phyloP scores from a whole-genome alignment of 92 coral and sea anemone species.

The Siderastrea radians region DNA sequence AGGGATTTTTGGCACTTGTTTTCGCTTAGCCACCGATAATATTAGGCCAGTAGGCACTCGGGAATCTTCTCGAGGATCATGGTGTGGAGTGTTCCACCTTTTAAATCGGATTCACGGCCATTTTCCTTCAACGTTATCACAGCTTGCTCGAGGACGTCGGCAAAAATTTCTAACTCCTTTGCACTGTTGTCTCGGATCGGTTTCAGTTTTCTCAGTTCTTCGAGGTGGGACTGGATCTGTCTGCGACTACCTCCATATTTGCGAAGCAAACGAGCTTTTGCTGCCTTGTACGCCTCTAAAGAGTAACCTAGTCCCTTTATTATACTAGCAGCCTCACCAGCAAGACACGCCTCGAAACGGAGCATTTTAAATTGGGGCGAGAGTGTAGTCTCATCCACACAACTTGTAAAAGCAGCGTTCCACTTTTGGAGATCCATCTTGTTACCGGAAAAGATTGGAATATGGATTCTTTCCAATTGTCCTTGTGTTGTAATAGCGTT shows the following conservation, averaged over 20 bases:
- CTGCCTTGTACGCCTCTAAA: no score
- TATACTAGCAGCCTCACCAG: constrained; percentile 49
- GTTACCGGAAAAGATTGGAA: constrained; percentile 47
- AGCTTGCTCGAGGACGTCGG: constrained; percentile 38
- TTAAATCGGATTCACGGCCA: constrained; percentile 56
- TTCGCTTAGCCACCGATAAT: constrained; percentile 52
- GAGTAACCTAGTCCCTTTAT: constrained; percentile 70
- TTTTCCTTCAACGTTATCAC: constrained; percentile 58
- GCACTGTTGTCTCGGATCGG: not conserved
- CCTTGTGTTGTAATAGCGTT: constrained; percentile 8
- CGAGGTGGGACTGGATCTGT: no score
- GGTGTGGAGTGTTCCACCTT: constrained; percentile 65
- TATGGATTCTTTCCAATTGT: constrained; percentile 54
- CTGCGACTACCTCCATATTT: no score
- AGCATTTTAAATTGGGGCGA: constrained; percentile 66
- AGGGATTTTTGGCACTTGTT: not conserved
- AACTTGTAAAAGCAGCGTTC: constrained; percentile 62
- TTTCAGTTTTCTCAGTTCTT: no score
- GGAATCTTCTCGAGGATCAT: constrained; percentile 66
- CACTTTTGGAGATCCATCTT: constrained; percentile 58
- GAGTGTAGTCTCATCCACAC: no score
- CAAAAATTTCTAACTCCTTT: not conserved
- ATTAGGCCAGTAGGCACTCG: constrained; percentile 48
- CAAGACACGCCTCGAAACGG: constrained; percentile 57
- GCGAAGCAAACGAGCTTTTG: no score